These are phyloP conservation scores for Phortica variegata DNA, from an alignment of 1,140 invertebrate genomes.

Conservation along the genomic window DNA sequence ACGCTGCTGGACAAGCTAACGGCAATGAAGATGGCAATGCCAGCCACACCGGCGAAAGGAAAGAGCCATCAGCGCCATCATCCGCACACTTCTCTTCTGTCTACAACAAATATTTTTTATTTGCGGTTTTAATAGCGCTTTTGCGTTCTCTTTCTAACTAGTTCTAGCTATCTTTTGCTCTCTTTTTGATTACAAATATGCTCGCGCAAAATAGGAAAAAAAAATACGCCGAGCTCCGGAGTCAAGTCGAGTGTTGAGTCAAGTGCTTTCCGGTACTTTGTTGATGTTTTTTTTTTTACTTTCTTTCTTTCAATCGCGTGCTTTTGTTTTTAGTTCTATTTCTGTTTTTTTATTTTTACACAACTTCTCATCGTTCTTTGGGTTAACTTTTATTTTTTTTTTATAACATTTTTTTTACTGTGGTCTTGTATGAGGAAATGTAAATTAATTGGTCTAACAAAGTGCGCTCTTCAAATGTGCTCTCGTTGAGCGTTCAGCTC, in stretches of 20 bases:
- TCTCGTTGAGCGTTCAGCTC: too few species aligned
- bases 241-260: slow-evolving; percentile 35
- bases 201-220: too few species aligned
- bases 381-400: too few species aligned
- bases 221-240: slow-evolving; percentile 30
- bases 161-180: not conserved
- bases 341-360: too few species aligned
- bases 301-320: too few species aligned
- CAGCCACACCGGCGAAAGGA: slow-evolving; percentile 10
- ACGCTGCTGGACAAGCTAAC: slow-evolving; percentile 27
- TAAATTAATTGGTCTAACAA: slow-evolving; percentile 54
- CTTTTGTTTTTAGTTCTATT: too few species aligned
- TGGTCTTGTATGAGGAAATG: slow-evolving; percentile 44
- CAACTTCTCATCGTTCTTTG: too few species aligned
- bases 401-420: slow-evolving; percentile 21
- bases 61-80: slow-evolving; percentile 5
- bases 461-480: slow-evolving; percentile 47
- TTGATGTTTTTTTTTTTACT: too few species aligned
- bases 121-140: slow-evolving; percentile 25
- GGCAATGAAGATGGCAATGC: not conserved
- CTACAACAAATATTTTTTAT: slow-evolving; percentile 5
- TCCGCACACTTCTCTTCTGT: not conserved
- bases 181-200: not conserved
- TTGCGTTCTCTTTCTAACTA: slow-evolving; percentile 2
- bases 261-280: slow-evolving; percentile 12